phyloP scores from a whole-genome alignment of 2,888 invertebrate species.

The Heliconius aoede region DNA sequence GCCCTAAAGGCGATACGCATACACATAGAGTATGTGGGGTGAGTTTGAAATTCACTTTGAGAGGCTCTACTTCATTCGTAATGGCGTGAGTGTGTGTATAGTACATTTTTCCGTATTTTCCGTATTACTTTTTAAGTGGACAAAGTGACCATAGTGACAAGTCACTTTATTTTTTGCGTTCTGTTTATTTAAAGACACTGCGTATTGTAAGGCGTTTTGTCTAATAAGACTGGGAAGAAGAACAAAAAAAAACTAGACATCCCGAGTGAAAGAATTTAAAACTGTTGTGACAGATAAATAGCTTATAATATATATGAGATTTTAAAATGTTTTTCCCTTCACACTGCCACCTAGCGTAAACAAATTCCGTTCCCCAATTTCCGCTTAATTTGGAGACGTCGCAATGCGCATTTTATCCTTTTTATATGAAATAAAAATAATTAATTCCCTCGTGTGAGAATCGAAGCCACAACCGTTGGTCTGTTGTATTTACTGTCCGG shows the following conservation, averaged over 20 bases:
- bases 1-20: constrained; percentile 3
- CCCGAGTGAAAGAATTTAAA: too few relatives aligned
- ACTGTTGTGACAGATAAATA: too few relatives aligned
- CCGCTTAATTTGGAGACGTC: not conserved
- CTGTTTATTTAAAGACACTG: too few relatives aligned
- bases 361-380: not conserved
- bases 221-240: too few relatives aligned
- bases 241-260: too few relatives aligned
- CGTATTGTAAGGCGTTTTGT: too few relatives aligned
- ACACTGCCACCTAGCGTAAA: not conserved
- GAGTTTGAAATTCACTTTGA: constrained; percentile 11
- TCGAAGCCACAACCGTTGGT: not conserved
- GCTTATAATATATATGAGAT: too few relatives aligned
- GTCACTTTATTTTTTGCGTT: not conserved
- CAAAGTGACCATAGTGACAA: not conserved
- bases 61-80: not conserved
- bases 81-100: not conserved
- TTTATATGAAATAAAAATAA: too few relatives aligned
- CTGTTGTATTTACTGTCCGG: too few relatives aligned
- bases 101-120: not conserved
- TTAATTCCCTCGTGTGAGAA: not conserved
- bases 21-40: not conserved
- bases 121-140: not conserved
- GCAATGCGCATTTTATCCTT: not conserved
- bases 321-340: too few relatives aligned